These are phyloP conservation scores for Neoscelio sp. DNA, from an alignment of 2,888 invertebrate species.

Conservation along the genomic window DNA sequence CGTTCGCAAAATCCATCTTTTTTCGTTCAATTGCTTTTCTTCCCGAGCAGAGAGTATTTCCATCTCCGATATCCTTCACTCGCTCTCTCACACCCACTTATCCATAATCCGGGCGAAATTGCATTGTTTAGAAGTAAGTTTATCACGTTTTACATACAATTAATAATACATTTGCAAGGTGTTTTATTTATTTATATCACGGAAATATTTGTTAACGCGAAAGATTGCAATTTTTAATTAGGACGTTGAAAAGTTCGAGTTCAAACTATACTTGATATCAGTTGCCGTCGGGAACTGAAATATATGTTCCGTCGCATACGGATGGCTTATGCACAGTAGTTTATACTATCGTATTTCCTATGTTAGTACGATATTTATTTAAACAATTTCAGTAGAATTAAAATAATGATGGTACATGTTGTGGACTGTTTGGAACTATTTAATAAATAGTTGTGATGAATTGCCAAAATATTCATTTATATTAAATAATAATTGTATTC, in stretches of 20 bases:
- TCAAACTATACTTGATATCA: constrained; percentile 50
- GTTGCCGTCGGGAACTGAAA: constrained; percentile 78
- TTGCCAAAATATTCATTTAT: too few species aligned
- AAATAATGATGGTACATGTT: too few species aligned
- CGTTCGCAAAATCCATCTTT: background rate
- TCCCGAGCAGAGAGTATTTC: background rate
- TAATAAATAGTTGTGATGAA: too few species aligned
- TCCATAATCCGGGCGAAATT: background rate
- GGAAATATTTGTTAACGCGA: too few species aligned
- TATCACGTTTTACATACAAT: constrained; percentile 16
- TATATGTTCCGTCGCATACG: constrained; percentile 77
- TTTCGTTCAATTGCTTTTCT: background rate
- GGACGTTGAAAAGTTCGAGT: too few species aligned
- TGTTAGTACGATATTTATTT: background rate
- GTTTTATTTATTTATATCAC: too few species aligned
- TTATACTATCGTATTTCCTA: background rate
- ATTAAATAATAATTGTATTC: too few species aligned
- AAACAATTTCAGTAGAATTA: too few species aligned
- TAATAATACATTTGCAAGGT: too few species aligned
- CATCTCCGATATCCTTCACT: background rate
- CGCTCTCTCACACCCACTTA: constrained; percentile 1
- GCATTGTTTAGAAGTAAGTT: constrained; percentile 1
- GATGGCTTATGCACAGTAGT: constrained; percentile 28
- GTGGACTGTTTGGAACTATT: too few species aligned
- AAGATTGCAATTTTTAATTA: too few species aligned